These are phyloP conservation scores for Pluvianellus socialis DNA, from an alignment of 2,113 vertebrate species.

Conservation along the genomic window DNA sequence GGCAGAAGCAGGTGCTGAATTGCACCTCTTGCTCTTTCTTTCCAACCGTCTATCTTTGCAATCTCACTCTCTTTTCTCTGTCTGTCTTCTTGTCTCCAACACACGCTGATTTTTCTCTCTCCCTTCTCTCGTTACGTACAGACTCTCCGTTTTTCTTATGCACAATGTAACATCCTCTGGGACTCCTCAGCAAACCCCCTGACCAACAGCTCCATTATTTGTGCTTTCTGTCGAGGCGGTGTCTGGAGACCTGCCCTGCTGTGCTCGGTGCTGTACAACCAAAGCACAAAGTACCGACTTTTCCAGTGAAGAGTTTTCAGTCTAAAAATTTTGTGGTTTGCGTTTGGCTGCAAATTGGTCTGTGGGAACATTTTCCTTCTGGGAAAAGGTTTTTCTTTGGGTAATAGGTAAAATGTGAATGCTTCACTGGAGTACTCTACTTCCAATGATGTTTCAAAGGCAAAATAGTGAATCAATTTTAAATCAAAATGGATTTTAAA, in stretches of 20 bases:
- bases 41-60: conserved; percentile 7
- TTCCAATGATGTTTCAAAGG: conserved; percentile 56
- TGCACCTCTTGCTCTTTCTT: not conserved
- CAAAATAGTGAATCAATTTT: conserved; percentile 58
- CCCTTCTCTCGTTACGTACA: conserved; percentile 1
- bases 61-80: conserved; percentile 15
- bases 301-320: not conserved
- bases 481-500: conserved; percentile 54
- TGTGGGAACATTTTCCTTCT: not conserved
- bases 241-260: not conserved
- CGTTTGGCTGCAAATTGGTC: not conserved
- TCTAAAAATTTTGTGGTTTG: not conserved
- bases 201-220: not conserved
- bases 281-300: not conserved
- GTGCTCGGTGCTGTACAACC: not conserved
- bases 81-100: not conserved
- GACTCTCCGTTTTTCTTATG: conserved; percentile 27
- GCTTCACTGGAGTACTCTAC: conserved; percentile 15
- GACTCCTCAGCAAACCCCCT: not conserved
- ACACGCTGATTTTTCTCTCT: not conserved
- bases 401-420: conserved; percentile 47
- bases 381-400: conserved; percentile 14
- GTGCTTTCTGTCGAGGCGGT: not conserved
- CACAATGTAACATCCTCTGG: not conserved
- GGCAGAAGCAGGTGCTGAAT: not conserved